Evolutionary conservation across 2,888 invertebrate species (phyloP), one percentile per base, ranked within the genome.

Genomic region (Drosophila barbarae): DNA sequence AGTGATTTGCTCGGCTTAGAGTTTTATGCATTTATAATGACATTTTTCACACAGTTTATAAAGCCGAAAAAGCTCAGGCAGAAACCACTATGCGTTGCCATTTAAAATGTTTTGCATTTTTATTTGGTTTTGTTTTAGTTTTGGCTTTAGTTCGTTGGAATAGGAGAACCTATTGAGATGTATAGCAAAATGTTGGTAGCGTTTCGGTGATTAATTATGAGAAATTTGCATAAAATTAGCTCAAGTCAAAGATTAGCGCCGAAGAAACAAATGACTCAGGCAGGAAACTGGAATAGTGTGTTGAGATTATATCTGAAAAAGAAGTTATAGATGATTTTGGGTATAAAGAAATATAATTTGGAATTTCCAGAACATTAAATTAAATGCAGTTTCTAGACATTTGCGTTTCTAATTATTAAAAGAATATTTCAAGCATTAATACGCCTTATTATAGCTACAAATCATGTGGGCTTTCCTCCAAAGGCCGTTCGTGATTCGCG

Each of bases 11-110:
- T 46, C n/a, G 36, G 38, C 59, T 36, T 44, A 32, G 32, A 44
- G 50, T 63, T 59, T 72, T 77, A 63, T 83, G 78, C 71, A 67
- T 80, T 80, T 73, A 64, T 72, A 77, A 71, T 75, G 64, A 57
- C 30, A 68, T 67, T 75, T 72, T 83, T 83, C 79, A 81, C 84
- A 83, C 78, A 79, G 70, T 83, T 80, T 60, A 71, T 77, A 80
- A 18, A 46, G 41, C 28, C 41, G 21, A 60, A 70, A 63, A 68
- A 69, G 69, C 61, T 50, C 44, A 53, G 41, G 35, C 49, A 21
- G 21, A 53, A 58, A 26, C 42, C 34, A 64, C 46, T 30, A 35
- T 58, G 54, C 60, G 51, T 44, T 53, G 53, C 28, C 49, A 51
- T 69, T 63, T 50, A 39, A 72, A 76, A 64, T 77, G 73, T 66